Conservation (phyloP, 2,888 invertebrate genomes). For the Tupiocoris notatus region DNA sequence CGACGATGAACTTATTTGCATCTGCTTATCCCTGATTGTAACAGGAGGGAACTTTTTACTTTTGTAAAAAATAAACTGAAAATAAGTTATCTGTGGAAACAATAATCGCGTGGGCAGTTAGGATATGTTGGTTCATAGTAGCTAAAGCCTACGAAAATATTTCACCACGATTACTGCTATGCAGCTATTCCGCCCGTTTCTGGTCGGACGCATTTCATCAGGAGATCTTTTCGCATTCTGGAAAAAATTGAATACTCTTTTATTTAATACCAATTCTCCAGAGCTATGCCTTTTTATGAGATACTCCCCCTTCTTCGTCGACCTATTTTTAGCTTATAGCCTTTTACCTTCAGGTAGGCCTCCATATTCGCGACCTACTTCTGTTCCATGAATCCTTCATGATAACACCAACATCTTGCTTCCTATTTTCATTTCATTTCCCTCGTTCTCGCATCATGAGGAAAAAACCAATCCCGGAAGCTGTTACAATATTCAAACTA, state of each 20-base stretch:
- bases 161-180: too few species aligned
- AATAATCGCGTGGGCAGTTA: too few species aligned
- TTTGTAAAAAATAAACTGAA: too few species aligned
- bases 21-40: too few species aligned
- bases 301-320: not conserved
- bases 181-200: too few species aligned
- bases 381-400: slow-evolving; percentile 20
- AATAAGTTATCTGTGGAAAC: too few species aligned
- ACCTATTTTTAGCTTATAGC: slow-evolving; percentile 3
- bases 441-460: not conserved
- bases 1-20: too few species aligned
- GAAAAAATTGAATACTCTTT: slow-evolving; percentile 15
- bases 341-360: not conserved
- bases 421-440: not conserved
- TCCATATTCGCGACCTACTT: slow-evolving; percentile 2
- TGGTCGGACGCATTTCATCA: not conserved
- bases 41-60: too few species aligned
- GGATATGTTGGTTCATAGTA: too few species aligned
- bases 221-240: not conserved
- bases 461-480: slow-evolving; percentile 11
- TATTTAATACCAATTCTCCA: slow-evolving; percentile 15
- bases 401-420: not conserved
- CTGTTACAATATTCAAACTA: slow-evolving; percentile 18
- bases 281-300: slow-evolving; percentile 8
- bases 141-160: too few species aligned